phyloP scores from a whole-genome alignment of 2,113 vertebrate species.

The Rhabdornis inornatus region DNA sequence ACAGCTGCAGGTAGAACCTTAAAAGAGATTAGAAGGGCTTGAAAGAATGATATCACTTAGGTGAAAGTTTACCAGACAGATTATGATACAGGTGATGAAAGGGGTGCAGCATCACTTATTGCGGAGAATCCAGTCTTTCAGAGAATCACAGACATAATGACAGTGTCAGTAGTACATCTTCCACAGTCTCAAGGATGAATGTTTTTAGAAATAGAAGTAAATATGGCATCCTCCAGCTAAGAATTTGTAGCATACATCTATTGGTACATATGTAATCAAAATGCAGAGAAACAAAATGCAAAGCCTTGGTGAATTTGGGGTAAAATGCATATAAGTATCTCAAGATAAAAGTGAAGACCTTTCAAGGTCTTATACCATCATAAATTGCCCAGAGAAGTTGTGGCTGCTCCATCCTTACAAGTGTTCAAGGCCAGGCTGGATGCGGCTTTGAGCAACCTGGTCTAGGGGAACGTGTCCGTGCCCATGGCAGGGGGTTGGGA shows the following conservation, averaged over 20 bases:
- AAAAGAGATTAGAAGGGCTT: background rate
- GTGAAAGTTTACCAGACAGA: background rate
- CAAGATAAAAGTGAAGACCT: background rate
- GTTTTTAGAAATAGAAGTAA: background rate
- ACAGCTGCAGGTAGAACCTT: background rate
- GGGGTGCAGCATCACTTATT: background rate
- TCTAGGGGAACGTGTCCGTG: background rate
- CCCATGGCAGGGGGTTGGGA: background rate
- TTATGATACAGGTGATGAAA: background rate
- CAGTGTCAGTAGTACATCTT: no score
- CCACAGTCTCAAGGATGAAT: background rate
- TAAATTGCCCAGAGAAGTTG: background rate
- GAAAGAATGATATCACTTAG: fast-evolving
- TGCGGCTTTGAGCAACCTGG: background rate
- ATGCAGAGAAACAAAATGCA: background rate
- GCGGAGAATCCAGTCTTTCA: background rate
- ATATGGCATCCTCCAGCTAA: background rate
- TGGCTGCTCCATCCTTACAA: background rate
- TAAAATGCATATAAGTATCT: background rate
- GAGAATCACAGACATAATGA: background rate
- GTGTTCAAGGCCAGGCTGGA: background rate
- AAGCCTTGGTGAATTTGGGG: background rate
- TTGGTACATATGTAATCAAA: background rate
- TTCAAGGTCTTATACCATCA: background rate
- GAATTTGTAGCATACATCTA: background rate